These are phyloP conservation scores for Sula dactylatra DNA, from an alignment of 2,113 vertebrate species.

Conservation along the genomic window DNA sequence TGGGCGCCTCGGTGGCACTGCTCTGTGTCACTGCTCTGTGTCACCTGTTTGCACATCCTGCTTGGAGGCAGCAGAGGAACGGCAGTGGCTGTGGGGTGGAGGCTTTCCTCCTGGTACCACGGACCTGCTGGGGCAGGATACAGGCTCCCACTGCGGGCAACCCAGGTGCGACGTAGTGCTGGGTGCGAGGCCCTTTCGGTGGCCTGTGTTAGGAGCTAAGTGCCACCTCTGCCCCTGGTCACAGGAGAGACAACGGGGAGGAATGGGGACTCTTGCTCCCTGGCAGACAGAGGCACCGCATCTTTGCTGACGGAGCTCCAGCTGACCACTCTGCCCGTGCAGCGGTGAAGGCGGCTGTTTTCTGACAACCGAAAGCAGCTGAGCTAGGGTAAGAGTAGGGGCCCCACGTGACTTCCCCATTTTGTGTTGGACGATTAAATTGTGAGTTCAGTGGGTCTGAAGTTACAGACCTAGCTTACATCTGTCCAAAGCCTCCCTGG, in stretches of 20 bases:
- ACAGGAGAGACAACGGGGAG: neutral
- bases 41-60: neutral
- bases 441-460: neutral
- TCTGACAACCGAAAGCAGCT: neutral
- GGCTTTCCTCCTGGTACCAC: neutral
- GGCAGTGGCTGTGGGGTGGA: neutral
- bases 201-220: neutral
- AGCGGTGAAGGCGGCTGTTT: fast-evolving
- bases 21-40: neutral
- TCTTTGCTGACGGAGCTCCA: neutral
- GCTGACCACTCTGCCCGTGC: fast-evolving
- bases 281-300: fast-evolving
- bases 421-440: neutral
- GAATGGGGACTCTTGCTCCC: too few relatives aligned
- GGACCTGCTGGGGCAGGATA: too few relatives aligned
- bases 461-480: neutral
- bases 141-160: fast-evolving
- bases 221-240: neutral
- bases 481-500: neutral
- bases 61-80: neutral
- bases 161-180: neutral
- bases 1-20: neutral
- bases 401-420: fast-evolving
- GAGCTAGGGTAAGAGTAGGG: fast-evolving
- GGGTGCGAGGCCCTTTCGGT: neutral